A percentile compares a stretch with the other conserved stretches of the same genome.
phyloP scores from a whole-genome alignment of 1,140 invertebrate genomes.

The Tetramorium parvispinum region DNA sequence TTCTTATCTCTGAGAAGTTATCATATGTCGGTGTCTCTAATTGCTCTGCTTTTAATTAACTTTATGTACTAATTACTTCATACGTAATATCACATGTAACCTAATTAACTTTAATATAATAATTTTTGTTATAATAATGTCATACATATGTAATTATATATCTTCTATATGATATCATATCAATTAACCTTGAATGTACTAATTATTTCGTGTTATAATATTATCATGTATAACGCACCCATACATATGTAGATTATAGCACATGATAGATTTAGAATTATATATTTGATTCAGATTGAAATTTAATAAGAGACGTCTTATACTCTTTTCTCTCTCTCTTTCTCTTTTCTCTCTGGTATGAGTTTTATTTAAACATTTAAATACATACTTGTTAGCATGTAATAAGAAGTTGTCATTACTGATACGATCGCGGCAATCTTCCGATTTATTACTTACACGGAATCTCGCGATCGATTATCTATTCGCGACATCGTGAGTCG shows the following conservation, averaged over 20 bases:
- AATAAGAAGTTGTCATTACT: not conserved
- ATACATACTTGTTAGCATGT: not conserved
- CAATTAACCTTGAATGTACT: not conserved
- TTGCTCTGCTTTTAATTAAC: not conserved
- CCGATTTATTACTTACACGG: not conserved
- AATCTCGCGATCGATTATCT: not conserved
- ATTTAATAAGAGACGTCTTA: no score
- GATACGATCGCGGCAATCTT: not conserved
- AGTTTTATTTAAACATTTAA: not conserved
- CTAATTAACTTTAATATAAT: not conserved
- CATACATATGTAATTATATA: not conserved
- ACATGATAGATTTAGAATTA: not conserved
- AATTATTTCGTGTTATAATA: not conserved
- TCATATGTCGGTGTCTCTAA: not conserved
- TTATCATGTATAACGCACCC: not conserved
- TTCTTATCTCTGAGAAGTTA: not conserved
- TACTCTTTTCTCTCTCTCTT: no score
- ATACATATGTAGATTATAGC: not conserved
- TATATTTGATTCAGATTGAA: no score
- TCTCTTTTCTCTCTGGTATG: no score
- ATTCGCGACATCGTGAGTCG: not conserved
- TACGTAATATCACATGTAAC: not conserved
- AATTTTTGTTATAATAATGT: not conserved
- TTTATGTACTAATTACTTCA: no score
- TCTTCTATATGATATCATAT: not conserved